A percentile compares a stretch with the other conserved stretches of the same genome.
These are phyloP conservation scores for Musca domestica DNA, from an alignment of 1,140 invertebrate genomes.

Conservation along the genomic window DNA sequence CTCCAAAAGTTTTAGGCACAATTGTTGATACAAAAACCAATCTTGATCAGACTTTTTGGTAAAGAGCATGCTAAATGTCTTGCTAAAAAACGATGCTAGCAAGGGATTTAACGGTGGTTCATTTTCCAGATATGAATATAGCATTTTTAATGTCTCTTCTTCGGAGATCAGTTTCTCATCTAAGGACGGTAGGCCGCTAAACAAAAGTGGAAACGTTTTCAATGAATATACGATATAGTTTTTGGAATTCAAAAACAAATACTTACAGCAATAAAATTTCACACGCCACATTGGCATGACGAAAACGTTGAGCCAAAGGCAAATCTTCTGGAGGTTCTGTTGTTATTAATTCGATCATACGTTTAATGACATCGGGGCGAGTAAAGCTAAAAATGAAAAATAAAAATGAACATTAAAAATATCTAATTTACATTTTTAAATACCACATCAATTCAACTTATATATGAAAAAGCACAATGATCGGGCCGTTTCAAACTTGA, in stretches of 20 bases:
- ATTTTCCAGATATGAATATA: constrained; percentile 86
- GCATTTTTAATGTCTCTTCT: constrained; percentile 71
- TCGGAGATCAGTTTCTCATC: constrained; percentile 82
- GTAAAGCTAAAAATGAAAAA: constrained; percentile 65
- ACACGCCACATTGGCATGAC: constrained; percentile 89
- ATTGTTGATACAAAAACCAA: constrained; percentile 88
- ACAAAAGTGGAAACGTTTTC: neutral
- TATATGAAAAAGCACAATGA: too few relatives aligned
- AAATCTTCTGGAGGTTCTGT: constrained; percentile 77
- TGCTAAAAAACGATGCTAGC: constrained; percentile 93
- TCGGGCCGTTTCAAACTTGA: too few relatives aligned
- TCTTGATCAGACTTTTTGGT: constrained; percentile 73
- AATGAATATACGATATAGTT: neutral
- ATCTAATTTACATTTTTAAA: neutral
- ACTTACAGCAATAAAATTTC: constrained; percentile 76
- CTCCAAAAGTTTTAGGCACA: constrained; percentile 85
- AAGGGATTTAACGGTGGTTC: constrained; percentile 88
- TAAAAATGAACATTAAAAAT: constrained; percentile 1
- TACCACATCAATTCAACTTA: too few relatives aligned
- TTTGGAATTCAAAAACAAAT: neutral
- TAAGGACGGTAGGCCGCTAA: constrained; percentile 76
- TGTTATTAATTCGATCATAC: constrained; percentile 82
- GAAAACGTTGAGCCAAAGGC: constrained; percentile 78
- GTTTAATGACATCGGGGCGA: constrained; percentile 77
- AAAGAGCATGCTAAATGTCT: constrained; percentile 85